phyloP scores from a whole-genome alignment of 2,113 vertebrate species.

The Psammodynastes pulverulentus region DNA sequence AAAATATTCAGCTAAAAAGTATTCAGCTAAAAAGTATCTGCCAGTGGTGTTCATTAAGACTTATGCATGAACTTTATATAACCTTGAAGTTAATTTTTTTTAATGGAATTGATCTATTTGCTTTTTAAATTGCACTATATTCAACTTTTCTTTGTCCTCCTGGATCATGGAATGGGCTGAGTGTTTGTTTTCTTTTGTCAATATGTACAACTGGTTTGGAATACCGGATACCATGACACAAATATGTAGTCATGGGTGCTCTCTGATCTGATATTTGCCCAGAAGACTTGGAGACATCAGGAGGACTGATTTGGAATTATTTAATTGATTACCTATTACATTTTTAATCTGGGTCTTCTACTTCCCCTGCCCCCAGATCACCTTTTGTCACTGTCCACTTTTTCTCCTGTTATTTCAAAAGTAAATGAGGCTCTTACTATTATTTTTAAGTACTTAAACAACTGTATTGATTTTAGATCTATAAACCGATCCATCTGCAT shows the following conservation, averaged over 20 bases:
- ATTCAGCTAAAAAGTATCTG: background rate
- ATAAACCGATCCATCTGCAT: background rate
- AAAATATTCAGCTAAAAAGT: background rate
- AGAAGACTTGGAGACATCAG: background rate
- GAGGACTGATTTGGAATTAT: background rate
- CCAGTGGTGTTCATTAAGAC: background rate
- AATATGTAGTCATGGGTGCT: background rate
- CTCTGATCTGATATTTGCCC: background rate
- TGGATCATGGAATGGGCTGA: background rate
- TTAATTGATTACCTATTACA: background rate
- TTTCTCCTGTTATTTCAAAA: background rate
- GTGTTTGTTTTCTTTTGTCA: background rate
- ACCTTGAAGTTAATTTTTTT: background rate
- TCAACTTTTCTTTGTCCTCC: background rate
- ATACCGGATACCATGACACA: background rate
- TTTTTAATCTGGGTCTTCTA: background rate
- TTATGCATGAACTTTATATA: background rate
- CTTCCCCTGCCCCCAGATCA: fast-evolving
- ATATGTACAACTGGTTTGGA: background rate
- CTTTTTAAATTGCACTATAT: background rate
- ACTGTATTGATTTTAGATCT: background rate
- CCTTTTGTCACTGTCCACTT: background rate
- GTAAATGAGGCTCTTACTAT: background rate
- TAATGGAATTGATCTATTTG: background rate
- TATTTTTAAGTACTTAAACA: background rate